Evolutionary conservation across 2,797 vertebrate species (phyloP).

Genomic region (Acanthopagrus latus): DNA sequence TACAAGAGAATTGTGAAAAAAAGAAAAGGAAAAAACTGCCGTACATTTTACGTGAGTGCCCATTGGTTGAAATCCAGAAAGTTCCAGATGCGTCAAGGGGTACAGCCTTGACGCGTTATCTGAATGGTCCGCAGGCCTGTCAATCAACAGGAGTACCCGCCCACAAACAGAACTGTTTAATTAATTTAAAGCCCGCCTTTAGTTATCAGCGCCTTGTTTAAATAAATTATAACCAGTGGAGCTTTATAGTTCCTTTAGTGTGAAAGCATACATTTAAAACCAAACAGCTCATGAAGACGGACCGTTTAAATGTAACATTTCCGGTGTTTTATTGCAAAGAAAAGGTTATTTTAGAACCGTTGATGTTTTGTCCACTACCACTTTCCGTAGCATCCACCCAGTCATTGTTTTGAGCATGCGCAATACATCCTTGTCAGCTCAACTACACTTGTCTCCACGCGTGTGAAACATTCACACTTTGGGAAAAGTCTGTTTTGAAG

Average conservation of each 20-base stretch:
- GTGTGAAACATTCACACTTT: conserved; percentile 35
- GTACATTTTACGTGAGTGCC: conserved; percentile 58
- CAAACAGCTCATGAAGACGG: rapidly evolving
- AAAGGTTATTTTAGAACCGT: not conserved
- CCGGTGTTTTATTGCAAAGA: not conserved
- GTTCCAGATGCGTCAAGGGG: conserved; percentile 66
- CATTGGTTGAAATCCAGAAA: conserved; percentile 83
- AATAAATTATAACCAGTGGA: rapidly evolving
- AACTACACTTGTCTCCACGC: conserved; percentile 43
- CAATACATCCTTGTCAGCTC: not conserved
- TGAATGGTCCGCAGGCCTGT: conserved; percentile 67
- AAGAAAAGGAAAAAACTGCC: conserved; percentile 27
- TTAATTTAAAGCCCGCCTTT: conserved; percentile 6
- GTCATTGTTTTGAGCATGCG: conserved; percentile 58
- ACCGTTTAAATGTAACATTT: rapidly evolving
- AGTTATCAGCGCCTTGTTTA: rapidly evolving
- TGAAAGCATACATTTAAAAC: not conserved
- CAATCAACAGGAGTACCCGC: conserved; percentile 43
- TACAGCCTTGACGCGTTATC: not conserved
- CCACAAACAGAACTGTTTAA: not conserved
- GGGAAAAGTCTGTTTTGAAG: conserved; percentile 12
- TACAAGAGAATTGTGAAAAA: conserved; percentile 79
- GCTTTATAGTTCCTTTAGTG: rapidly evolving
- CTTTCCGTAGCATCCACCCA: conserved; percentile 70
- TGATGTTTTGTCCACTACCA: conserved; percentile 58